A percentile compares a stretch with the other conserved stretches of the same genome.
Conservation (phyloP, 2,888 invertebrate genomes). For the Drosophila monieri region DNA sequence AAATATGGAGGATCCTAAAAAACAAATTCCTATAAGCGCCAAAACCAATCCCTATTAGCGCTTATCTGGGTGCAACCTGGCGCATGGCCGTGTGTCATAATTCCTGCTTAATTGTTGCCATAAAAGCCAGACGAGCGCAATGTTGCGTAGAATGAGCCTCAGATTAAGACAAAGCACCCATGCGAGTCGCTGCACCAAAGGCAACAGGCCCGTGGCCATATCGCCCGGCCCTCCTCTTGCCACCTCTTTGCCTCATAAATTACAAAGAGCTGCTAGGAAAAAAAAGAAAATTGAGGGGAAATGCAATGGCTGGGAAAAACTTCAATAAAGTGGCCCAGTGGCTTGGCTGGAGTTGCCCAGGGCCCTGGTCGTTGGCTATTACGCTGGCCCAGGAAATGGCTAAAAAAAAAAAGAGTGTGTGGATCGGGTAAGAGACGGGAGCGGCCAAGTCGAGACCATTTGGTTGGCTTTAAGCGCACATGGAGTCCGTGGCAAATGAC, state of each 20-base stretch:
- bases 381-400: slow-evolving; percentile 29
- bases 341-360: slow-evolving; percentile 21
- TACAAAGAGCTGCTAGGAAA: slow-evolving; percentile 13
- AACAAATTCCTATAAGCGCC: not conserved
- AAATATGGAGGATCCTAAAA: not conserved
- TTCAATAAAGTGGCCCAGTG: slow-evolving; percentile 41
- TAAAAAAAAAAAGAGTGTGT: slow-evolving; percentile 5
- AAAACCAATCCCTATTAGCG: not conserved
- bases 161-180: slow-evolving; percentile 73
- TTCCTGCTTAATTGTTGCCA: slow-evolving; percentile 64
- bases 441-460: slow-evolving; percentile 39
- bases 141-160: slow-evolving; percentile 58
- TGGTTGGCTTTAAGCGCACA: slow-evolving; percentile 60
- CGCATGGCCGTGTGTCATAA: slow-evolving; percentile 38
- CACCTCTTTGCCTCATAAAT: slow-evolving; percentile 52
- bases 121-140: slow-evolving; percentile 52
- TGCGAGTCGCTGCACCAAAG: slow-evolving; percentile 38
- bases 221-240: slow-evolving; percentile 3
- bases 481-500: slow-evolving; percentile 53
- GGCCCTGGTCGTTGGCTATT: slow-evolving; percentile 28
- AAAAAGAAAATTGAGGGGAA: slow-evolving; percentile 11
- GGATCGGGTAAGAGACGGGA: not conserved
- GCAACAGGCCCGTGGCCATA: slow-evolving; percentile 35
- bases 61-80: slow-evolving; percentile 9
- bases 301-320: slow-evolving; percentile 36